Conservation (phyloP, 2,888 invertebrate genomes). For the Dastarcus helophoroides region DNA sequence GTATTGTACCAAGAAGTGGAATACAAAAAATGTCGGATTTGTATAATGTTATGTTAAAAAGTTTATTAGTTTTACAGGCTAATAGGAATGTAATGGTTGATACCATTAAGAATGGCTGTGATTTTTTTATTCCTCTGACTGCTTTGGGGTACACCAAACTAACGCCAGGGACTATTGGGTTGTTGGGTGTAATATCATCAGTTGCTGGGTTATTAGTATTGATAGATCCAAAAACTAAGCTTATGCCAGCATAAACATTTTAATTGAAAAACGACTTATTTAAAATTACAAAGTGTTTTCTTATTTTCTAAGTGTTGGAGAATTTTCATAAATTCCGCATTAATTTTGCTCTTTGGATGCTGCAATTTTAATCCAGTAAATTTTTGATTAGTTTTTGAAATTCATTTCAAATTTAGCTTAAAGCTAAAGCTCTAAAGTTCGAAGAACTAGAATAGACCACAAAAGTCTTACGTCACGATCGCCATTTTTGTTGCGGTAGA, state of each 20-base stretch:
- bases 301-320: no score
- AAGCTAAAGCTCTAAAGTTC: no score
- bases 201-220: constrained; percentile 65
- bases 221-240: constrained; percentile 65
- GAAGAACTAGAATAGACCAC: no score
- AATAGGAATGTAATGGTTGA: constrained; percentile 66
- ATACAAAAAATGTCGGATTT: constrained; percentile 20
- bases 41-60: constrained; percentile 16
- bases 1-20: constrained; percentile 19
- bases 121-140: constrained; percentile 76
- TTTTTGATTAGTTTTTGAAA: no score
- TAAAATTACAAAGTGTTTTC: no score
- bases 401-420: no score
- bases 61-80: constrained; percentile 26
- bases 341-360: no score
- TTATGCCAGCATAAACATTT: constrained; percentile 43
- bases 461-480: no score
- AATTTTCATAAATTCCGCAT: no score
- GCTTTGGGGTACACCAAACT: constrained; percentile 67
- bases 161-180: constrained; percentile 66
- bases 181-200: constrained; percentile 72
- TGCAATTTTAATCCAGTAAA: no score
- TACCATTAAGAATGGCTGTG: constrained; percentile 75
- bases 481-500: no score
- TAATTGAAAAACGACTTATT: no score